Conservation (phyloP, 1,140 invertebrate genomes). For the Akabosia matsudoensis region DNA sequence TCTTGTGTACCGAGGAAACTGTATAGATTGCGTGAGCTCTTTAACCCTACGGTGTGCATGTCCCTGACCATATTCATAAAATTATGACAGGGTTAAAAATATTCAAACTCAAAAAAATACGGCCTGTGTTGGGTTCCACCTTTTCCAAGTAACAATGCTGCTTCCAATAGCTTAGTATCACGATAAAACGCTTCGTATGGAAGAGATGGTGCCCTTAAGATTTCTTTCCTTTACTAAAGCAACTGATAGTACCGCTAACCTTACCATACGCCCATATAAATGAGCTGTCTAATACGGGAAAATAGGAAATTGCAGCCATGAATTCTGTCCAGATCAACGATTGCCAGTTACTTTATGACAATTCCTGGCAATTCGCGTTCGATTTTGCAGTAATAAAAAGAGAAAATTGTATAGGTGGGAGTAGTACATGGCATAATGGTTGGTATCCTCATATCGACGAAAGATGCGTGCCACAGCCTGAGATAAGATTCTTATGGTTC, state of each 20-base stretch:
- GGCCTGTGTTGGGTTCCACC: background rate
- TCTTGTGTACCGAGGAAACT: background rate
- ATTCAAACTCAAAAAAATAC: background rate
- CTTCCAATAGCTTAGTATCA: no score
- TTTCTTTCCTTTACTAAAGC: background rate
- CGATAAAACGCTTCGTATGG: background rate
- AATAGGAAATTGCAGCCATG: background rate
- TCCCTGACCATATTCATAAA: background rate
- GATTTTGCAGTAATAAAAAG: conserved; percentile 1
- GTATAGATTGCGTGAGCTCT: background rate
- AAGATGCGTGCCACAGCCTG: no score
- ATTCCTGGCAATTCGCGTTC: background rate
- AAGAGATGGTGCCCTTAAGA: background rate
- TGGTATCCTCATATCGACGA: no score
- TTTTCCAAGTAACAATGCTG: background rate
- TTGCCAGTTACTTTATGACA: conserved; percentile 6
- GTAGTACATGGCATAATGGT: background rate
- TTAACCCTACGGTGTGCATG: background rate
- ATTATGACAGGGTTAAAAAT: background rate
- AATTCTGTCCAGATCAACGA: background rate
- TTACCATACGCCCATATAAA: background rate
- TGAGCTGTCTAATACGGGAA: background rate
- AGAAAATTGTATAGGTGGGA: background rate
- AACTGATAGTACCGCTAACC: background rate
- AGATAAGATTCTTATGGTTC: no score